These are phyloP conservation scores for Bombyx mori DNA, from an alignment of 1,140 invertebrate species.

Conservation along the genomic window DNA sequence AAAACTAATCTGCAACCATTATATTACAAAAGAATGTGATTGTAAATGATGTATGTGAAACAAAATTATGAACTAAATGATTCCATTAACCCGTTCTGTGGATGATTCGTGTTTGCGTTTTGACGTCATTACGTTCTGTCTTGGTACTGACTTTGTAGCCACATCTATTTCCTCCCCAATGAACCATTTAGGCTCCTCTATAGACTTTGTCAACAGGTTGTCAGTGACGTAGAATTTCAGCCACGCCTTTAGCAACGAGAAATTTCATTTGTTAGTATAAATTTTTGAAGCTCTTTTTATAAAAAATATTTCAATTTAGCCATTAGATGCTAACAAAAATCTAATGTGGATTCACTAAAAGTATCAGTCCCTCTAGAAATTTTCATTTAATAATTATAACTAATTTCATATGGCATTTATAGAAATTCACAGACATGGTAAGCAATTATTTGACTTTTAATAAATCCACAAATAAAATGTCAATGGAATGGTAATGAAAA, in stretches of 20 bases:
- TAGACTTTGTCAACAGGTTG: constrained; percentile 58
- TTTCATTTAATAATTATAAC: too few species aligned
- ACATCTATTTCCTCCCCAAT: constrained; percentile 41
- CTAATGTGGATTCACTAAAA: too few species aligned
- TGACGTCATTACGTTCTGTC: constrained; percentile 37
- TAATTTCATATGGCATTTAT: too few species aligned
- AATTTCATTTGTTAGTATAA: constrained; percentile 12
- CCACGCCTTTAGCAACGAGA: constrained; percentile 69
- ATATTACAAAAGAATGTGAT: constrained; percentile 32
- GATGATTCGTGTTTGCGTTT: constrained; percentile 46
- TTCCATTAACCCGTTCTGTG: constrained; percentile 60
- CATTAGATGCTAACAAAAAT: too few species aligned
- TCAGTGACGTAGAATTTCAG: constrained; percentile 72
- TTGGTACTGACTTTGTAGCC: constrained; percentile 48
- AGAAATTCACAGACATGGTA: too few species aligned
- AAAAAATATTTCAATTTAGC: too few species aligned
- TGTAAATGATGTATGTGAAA: constrained; percentile 28
- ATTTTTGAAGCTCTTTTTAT: too few species aligned
- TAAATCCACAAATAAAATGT: too few species aligned
- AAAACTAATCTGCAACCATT: constrained; percentile 26
- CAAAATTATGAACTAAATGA: constrained; percentile 47
- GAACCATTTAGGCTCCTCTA: constrained; percentile 65
- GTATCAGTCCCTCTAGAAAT: too few species aligned
- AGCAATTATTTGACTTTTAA: too few species aligned
- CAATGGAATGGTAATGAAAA: too few species aligned